Percentiles rank a stretch among this genome's conserved stretches.
phyloP scores from a whole-genome alignment of 2,797 vertebrate species.

The Etheostoma perlongum region DNA sequence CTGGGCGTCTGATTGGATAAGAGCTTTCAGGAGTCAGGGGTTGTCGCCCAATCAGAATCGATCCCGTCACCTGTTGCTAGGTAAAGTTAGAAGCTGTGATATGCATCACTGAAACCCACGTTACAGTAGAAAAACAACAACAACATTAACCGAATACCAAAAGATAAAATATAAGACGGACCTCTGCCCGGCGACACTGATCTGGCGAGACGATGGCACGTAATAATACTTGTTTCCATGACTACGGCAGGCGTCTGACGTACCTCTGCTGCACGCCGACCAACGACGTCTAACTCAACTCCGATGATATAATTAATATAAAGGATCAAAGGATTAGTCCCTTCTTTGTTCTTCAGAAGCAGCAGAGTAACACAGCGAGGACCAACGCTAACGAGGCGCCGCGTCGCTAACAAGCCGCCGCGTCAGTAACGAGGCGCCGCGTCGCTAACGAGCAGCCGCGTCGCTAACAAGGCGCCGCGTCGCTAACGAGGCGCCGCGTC shows the following conservation, averaged over 20 bases:
- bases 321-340: too few relatives aligned
- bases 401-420: too few relatives aligned
- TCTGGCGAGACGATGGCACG: conserved; percentile 71
- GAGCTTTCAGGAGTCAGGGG: conserved; percentile 57
- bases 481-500: too few relatives aligned
- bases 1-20: conserved; percentile 66
- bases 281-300: too few relatives aligned
- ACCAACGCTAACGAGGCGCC: too few relatives aligned
- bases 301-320: too few relatives aligned
- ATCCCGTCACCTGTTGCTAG: conserved; percentile 43
- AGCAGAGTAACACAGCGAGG: too few relatives aligned
- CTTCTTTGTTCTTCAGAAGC: too few relatives aligned
- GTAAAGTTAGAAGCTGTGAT: conserved; percentile 30
- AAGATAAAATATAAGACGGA: conserved; percentile 38
- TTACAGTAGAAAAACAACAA: conserved; percentile 30
- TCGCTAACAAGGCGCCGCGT: too few relatives aligned
- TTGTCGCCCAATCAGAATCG: conserved; percentile 61
- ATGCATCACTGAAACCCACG: conserved; percentile 9
- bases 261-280: conserved; percentile 11
- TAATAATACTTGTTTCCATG: conserved; percentile 46
- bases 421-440: too few relatives aligned
- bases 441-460: too few relatives aligned
- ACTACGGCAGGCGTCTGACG: not conserved
- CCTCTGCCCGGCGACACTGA: conserved; percentile 27
- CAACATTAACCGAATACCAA: conserved; percentile 36